Evolutionary conservation across 2,797 vertebrate genomes (phyloP).

Genomic region (Catharus ustulatus): DNA sequence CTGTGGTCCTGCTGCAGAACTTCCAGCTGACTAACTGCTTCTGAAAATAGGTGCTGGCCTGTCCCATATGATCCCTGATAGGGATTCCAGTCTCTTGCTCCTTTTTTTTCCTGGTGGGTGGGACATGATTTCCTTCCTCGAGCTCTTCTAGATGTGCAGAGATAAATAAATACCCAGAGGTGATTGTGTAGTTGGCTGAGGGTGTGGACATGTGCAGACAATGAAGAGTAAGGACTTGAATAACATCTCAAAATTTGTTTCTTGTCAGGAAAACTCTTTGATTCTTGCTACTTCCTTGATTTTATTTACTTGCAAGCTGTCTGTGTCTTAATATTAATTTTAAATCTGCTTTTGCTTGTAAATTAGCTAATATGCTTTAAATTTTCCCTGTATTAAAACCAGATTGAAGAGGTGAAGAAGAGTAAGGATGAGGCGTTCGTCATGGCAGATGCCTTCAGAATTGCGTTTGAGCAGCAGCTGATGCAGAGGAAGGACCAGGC

Average conservation of each 20-base stretch:
- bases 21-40: neutral
- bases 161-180: neutral
- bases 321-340: neutral
- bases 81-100: neutral
- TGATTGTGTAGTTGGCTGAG: neutral
- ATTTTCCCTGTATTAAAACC: constrained; percentile 38
- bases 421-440: constrained; percentile 87
- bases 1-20: neutral
- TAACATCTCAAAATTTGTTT: neutral
- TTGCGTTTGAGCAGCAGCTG: constrained; percentile 92
- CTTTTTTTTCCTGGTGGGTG: neutral
- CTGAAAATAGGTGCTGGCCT: neutral
- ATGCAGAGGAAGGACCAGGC: constrained; percentile 85
- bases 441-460: constrained; percentile 90
- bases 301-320: neutral
- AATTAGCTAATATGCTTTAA: neutral
- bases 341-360: neutral
- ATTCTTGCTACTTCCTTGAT: neutral
- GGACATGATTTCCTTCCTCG: neutral
- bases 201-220: accelerated
- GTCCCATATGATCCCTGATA: neutral
- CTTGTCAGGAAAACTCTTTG: neutral
- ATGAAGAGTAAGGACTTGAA: neutral
- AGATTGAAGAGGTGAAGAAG: constrained; percentile 83
- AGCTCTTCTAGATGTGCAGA: neutral